Evolutionary conservation across 2,113 vertebrate genomes (phyloP), one percentile per base, ranked within the genome.

Genomic region (Microcebus lehilahytsara): DNA sequence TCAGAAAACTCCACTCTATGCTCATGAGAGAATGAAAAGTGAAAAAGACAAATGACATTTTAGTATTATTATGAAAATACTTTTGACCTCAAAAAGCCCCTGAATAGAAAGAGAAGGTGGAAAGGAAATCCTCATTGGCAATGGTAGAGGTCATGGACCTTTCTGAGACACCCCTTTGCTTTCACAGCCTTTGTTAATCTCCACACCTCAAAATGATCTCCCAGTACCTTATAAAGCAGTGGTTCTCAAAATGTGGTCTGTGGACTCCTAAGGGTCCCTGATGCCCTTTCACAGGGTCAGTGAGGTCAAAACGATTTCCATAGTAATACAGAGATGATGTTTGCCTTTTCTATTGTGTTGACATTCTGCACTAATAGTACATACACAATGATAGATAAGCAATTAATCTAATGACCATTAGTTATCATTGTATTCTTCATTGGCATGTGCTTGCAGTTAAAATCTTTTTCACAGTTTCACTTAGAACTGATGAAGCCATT

Each of bases 401-500:
- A 49, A 32, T 77, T 77, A 49, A 34, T 66, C 30, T 66, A 66
- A 49, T 77, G 66, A 87, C 32, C 69, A 2, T 34, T 53, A 40
- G 32, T 56, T 79, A 79, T 51, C 89, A n/a, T 23, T 51, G 16
- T 78, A 25, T n/a, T 95, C 22, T 83, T 49, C 6, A 71, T 66
- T 78, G 32, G 32, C 32, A 5, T 86, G 17, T 30, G 19, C n/a
- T 81, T 79, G 32, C 5, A 34, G 32, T 20, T 92, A 51, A 60
- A 71, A 17, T 40, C 42, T 10, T 90, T 90, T 79, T 78, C 51
- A 46, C n/a, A 74, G 6, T 88, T 89, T 89, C 34, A 23, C 4
- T 85, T 92, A 79, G 49, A 92, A 66, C 64, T 95, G 85, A 78
- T 88, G 46, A 85, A 88, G 46, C 72, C 51, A 37, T 58, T 79